Percentiles rank a stretch among this genome's conserved stretches.
Conservation (phyloP, 1,140 invertebrate species). For the Phymastichus coffea region DNA sequence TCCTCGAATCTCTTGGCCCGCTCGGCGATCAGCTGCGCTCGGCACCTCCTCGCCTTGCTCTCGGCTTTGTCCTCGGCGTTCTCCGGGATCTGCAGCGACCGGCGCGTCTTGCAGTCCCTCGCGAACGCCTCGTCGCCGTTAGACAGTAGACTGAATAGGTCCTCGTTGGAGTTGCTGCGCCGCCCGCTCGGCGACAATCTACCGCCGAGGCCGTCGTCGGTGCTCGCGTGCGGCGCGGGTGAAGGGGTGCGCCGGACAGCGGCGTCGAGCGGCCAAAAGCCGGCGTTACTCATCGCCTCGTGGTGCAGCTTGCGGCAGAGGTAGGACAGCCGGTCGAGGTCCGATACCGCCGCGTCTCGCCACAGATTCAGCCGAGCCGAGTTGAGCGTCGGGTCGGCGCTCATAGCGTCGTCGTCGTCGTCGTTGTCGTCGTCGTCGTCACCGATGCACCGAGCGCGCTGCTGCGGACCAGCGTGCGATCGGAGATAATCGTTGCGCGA, state of each 20-base stretch:
- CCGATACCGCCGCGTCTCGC: background rate
- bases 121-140: constrained; percentile 23
- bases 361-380: no score
- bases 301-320: constrained; percentile 50
- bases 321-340: constrained; percentile 42
- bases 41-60: background rate
- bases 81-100: constrained; percentile 65
- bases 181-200: constrained; percentile 4
- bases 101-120: constrained; percentile 51
- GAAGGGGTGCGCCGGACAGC: background rate
- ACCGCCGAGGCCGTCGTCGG: background rate
- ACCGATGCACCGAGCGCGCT: no score
- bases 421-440: background rate
- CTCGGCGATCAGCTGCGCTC: constrained; percentile 2
- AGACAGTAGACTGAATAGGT: constrained; percentile 41
- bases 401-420: background rate
- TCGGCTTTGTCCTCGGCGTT: background rate
- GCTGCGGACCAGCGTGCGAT: no score
- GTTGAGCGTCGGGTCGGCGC: background rate
- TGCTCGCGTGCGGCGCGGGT: background rate
- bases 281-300: constrained; percentile 28
- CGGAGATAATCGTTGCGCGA: no score
- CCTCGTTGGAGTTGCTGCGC: constrained; percentile 53
- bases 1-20: constrained; percentile 8
- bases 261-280: background rate